Evolutionary conservation across 2,797 vertebrate species (phyloP).

Genomic region (Xerus rutilus): DNA sequence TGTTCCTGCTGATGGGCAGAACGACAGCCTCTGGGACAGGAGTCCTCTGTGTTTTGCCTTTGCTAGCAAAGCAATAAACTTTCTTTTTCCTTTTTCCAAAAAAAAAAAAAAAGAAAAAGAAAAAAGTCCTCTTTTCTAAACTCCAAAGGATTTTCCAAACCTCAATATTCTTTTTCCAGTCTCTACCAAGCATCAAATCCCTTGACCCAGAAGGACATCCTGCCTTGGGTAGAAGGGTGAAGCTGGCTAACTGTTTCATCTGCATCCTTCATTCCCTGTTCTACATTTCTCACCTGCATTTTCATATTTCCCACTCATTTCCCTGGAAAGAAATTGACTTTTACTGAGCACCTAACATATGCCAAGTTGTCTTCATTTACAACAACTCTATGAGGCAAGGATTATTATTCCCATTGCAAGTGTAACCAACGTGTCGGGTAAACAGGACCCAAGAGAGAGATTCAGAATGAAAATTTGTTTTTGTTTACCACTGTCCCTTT

Average conservation of each 20-base stretch:
- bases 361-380: conserved; percentile 58
- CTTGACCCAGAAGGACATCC: background rate
- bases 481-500: conserved; percentile 34
- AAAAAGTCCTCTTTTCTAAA: background rate
- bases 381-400: background rate
- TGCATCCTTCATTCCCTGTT: background rate
- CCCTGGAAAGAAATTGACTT: conserved; percentile 33
- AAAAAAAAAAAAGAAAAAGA: too few species aligned
- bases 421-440: background rate
- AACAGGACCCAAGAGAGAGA: conserved; percentile 37
- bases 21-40: too few species aligned
- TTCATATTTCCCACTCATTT: background rate
- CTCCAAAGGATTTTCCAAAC: background rate
- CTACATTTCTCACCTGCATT: background rate
- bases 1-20: too few species aligned
- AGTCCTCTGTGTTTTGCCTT: too few species aligned
- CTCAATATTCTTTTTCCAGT: background rate
- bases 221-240: background rate
- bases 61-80: too few species aligned
- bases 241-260: background rate
- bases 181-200: background rate
- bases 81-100: too few species aligned
- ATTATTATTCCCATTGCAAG: conserved; percentile 41
- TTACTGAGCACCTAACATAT: conserved; percentile 47
- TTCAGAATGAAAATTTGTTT: conserved; percentile 8